phyloP scores from a whole-genome alignment of 2,113 vertebrate species.

The Sigmodon hispidus region DNA sequence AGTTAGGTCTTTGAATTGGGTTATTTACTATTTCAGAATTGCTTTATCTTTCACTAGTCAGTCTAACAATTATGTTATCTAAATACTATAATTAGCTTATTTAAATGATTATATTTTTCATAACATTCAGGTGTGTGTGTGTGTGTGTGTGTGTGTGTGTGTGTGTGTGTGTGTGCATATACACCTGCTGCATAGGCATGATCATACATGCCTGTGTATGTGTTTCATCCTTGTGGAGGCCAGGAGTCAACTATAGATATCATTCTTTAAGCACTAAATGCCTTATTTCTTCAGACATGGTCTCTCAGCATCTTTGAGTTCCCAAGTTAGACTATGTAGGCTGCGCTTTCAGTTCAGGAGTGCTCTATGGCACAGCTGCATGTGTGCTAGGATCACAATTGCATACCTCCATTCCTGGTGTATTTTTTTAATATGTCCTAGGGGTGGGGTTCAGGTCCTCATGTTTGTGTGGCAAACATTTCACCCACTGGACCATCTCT shows the following conservation, averaged over 20 bases:
- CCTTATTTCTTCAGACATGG: neutral
- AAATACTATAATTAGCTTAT: constrained; percentile 16
- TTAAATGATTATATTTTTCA: constrained; percentile 32
- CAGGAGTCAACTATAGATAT: neutral
- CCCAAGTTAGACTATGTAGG: too few species aligned
- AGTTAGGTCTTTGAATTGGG: neutral
- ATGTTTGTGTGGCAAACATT: neutral
- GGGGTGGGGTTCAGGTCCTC: too few species aligned
- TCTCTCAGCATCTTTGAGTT: neutral
- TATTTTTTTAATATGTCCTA: neutral
- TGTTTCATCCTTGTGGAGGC: neutral
- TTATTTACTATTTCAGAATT: neutral
- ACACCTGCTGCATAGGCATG: too few species aligned
- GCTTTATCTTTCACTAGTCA: neutral
- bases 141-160: neutral
- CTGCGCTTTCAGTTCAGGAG: too few species aligned
- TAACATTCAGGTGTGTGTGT: neutral
- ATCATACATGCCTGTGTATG: neutral
- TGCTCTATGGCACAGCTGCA: too few species aligned
- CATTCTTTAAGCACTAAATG: neutral
- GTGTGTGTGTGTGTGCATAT: accelerated
- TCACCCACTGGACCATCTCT: neutral
- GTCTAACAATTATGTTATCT: neutral
- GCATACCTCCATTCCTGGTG: neutral
- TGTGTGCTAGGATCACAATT: neutral